phyloP scores from a whole-genome alignment of 2,888 invertebrate species.

The Acanthosepion esculentum region DNA sequence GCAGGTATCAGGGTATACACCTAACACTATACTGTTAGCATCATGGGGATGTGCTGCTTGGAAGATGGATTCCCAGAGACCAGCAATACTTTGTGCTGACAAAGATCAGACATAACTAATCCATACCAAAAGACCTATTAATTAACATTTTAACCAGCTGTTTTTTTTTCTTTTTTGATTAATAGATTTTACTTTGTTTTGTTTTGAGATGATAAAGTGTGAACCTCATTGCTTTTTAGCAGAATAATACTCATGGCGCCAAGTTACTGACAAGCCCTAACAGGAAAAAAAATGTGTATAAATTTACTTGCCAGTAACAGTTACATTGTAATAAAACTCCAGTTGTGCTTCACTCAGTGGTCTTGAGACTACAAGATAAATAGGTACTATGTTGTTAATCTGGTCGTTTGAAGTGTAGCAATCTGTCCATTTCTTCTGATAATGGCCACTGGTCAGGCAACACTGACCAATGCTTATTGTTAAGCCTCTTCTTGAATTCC shows the following conservation, averaged over 20 bases:
- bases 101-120: too few relatives aligned
- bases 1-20: too few relatives aligned
- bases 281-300: background rate
- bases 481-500: background rate
- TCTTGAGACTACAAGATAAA: background rate
- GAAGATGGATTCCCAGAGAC: too few relatives aligned
- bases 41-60: too few relatives aligned
- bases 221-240: background rate
- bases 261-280: background rate
- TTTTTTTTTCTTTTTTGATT: background rate
- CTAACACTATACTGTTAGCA: too few relatives aligned
- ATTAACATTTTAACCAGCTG: too few relatives aligned
- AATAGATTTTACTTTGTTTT: background rate
- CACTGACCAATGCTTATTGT: background rate
- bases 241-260: background rate
- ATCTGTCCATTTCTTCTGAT: background rate
- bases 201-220: background rate
- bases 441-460: constrained; percentile 1
- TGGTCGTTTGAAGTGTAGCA: constrained; percentile 15
- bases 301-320: background rate
- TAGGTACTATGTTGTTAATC: background rate
- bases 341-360: background rate
- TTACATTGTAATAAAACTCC: background rate
- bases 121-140: too few relatives aligned
- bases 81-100: too few relatives aligned